These are phyloP conservation scores for Pangasius macronema DNA, from an alignment of 2,797 vertebrate genomes.

Conservation along the genomic window DNA sequence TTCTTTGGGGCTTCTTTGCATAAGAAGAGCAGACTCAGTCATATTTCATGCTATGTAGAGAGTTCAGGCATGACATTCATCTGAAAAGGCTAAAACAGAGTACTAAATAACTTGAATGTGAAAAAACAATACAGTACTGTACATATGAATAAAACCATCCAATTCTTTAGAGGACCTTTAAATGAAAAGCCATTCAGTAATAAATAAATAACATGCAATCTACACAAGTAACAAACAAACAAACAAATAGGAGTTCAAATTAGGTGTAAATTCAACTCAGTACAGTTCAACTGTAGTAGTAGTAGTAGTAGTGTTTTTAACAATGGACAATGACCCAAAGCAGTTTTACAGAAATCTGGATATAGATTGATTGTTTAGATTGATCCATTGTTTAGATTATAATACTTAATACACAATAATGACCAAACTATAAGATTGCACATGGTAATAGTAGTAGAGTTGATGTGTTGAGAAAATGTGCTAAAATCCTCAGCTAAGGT, in stretches of 20 bases:
- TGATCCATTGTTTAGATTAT: not conserved
- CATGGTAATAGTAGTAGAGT: not conserved
- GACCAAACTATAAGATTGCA: not conserved
- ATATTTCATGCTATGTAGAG: not conserved
- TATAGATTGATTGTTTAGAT: not conserved
- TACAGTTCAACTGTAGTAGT: not conserved
- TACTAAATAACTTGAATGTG: not conserved
- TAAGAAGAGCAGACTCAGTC: constrained; percentile 57
- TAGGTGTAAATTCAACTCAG: not conserved
- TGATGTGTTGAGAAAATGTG: not conserved
- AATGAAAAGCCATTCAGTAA: not conserved
- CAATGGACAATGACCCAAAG: not conserved
- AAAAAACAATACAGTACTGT: not conserved
- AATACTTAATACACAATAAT: not conserved
- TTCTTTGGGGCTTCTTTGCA: constrained; percentile 90
- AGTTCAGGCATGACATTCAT: not conserved
- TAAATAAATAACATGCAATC: not conserved
- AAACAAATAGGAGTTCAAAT: not conserved
- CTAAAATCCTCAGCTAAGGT: not conserved
- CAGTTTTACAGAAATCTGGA: not conserved
- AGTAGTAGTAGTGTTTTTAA: not conserved
- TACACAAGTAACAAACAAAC: not conserved
- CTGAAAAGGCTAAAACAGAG: not conserved
- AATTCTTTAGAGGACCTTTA: not conserved
- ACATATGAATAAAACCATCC: not conserved